These are phyloP conservation scores for Cryptotermes secundus DNA, from an alignment of 1,140 invertebrate genomes.

Conservation along the genomic window DNA sequence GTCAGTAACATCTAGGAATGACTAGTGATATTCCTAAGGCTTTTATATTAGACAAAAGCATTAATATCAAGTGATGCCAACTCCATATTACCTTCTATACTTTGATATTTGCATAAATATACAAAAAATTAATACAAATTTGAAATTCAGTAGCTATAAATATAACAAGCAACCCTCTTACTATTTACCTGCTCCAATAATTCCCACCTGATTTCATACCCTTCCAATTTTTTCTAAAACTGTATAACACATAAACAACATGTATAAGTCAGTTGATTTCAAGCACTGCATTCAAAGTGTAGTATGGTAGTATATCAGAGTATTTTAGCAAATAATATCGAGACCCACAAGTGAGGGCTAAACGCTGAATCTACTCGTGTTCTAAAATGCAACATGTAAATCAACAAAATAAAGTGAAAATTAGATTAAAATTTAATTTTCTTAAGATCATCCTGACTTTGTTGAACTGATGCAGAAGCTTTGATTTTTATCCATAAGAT, in stretches of 20 bases:
- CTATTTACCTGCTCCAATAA: not conserved
- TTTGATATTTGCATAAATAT: too few species aligned
- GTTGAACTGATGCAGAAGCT: not conserved
- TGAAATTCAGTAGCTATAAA: too few species aligned
- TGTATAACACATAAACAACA: not conserved
- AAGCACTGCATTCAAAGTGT: not conserved
- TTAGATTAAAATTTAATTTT: not conserved
- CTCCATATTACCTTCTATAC: too few species aligned
- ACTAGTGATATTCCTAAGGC: too few species aligned
- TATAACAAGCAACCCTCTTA: not conserved
- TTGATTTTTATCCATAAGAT: not conserved
- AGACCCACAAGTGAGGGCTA: not conserved
- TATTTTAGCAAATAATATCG: not conserved
- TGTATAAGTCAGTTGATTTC: not conserved
- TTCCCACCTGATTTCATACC: not conserved
- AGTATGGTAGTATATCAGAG: not conserved
- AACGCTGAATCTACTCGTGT: not conserved
- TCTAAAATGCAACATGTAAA: not conserved
- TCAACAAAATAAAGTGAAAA: not conserved
- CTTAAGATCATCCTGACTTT: not conserved
- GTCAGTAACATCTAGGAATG: too few species aligned
- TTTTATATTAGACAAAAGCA: too few species aligned
- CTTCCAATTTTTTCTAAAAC: not conserved
- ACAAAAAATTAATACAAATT: too few species aligned
- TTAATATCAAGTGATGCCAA: too few species aligned